Evolutionary conservation across 1,140 invertebrate genomes (phyloP).

Genomic region (Macrotrachela quadricornifera): DNA sequence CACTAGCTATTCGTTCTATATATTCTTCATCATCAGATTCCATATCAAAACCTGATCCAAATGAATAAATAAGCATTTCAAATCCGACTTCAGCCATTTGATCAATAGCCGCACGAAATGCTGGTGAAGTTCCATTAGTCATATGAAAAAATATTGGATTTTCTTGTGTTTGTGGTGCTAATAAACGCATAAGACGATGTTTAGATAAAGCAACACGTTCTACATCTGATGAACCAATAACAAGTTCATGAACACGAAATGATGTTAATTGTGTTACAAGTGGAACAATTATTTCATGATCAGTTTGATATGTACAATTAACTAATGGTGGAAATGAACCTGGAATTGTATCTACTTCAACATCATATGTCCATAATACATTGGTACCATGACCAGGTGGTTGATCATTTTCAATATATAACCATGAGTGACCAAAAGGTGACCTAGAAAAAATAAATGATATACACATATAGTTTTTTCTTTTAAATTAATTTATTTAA

Average conservation of each 20-base stretch:
- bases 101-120: not conserved
- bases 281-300: not conserved
- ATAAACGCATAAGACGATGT: not conserved
- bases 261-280: not conserved
- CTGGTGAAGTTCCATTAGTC: not conserved
- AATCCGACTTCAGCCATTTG: conserved; percentile 2
- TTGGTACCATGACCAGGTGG: not conserved
- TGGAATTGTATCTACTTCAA: not conserved
- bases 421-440: not conserved
- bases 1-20: not conserved
- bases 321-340: not conserved
- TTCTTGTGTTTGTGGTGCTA: conserved; percentile 1
- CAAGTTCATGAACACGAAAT: not conserved
- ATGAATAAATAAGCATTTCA: conserved; percentile 2
- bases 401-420: not conserved
- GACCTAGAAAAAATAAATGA: no score
- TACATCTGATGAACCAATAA: not conserved
- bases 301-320: not conserved
- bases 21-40: not conserved
- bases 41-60: not conserved
- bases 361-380: not conserved
- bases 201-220: not conserved
- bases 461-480: no score
- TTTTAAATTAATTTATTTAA: no score
- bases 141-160: conserved; percentile 3